Evolutionary conservation across 2,797 vertebrate species (phyloP).

Genomic region (Graptemys geographica): DNA sequence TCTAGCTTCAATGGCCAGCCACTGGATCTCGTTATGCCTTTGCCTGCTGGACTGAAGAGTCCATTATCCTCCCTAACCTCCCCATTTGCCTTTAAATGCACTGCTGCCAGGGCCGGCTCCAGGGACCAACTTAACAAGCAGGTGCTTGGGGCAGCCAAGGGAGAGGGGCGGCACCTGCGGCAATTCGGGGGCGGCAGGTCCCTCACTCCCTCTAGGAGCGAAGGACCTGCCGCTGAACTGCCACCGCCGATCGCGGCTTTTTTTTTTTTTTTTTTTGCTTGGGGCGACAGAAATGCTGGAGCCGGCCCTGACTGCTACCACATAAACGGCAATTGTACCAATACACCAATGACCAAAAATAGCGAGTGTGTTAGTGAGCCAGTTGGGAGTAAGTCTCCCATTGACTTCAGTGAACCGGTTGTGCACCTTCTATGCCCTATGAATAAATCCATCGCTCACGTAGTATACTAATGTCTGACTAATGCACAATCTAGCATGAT

Average conservation of each 20-base stretch:
- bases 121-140: no score
- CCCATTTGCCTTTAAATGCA: neutral
- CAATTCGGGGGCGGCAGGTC: no score
- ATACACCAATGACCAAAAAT: neutral
- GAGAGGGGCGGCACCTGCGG: no score
- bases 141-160: no score
- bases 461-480: slow-evolving; percentile 74
- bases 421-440: slow-evolving; percentile 59
- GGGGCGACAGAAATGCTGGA: no score
- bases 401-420: slow-evolving; percentile 60
- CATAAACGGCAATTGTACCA: neutral
- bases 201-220: no score
- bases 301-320: neutral
- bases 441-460: slow-evolving; percentile 60
- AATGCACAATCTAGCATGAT: slow-evolving; percentile 71
- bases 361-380: neutral
- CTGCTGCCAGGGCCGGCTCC: neutral
- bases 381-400: neutral
- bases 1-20: neutral
- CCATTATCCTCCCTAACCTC: neutral
- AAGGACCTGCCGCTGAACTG: no score
- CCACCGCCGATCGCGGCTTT: no score
- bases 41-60: neutral
- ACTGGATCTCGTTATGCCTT: neutral
- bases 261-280: no score